These are phyloP conservation scores for Hippoglossus stenolepis DNA, from an alignment of 2,113 vertebrate species.

Conservation along the genomic window DNA sequence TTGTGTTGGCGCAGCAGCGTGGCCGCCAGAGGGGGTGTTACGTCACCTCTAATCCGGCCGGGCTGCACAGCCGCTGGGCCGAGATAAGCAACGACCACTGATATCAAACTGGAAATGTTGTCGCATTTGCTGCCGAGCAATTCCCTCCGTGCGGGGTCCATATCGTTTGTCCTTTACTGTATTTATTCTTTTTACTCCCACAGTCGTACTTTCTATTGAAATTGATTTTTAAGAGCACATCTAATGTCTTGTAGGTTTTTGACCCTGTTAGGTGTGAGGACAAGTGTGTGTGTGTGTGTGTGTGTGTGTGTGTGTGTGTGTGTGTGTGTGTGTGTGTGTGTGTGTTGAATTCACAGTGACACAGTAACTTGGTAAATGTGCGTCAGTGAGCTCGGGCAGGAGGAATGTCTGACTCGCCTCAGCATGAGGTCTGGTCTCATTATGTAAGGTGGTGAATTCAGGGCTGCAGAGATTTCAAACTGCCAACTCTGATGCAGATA, in stretches of 20 bases:
- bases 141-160: no score
- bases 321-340: no score
- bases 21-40: constrained; percentile 24
- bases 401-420: constrained; percentile 38
- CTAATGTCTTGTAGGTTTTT: no score
- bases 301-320: no score
- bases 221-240: no score
- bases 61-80: constrained; percentile 41
- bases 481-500: not conserved
- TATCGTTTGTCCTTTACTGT: no score
- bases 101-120: constrained; percentile 16
- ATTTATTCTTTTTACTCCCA: no score
- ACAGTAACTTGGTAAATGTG: constrained; percentile 15
- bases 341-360: constrained; percentile 18
- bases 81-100: constrained; percentile 42
- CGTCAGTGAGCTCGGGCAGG: constrained; percentile 23
- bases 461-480: constrained; percentile 20
- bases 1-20: not conserved
- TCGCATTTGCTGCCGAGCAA: constrained; percentile 3
- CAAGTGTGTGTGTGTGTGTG: not conserved
- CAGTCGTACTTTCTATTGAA: no score
- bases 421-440: constrained; percentile 10
- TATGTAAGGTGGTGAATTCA: constrained; percentile 52
- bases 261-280: not conserved
- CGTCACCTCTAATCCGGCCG: constrained; percentile 55